Evolutionary conservation across 1,140 invertebrate species (phyloP).

Genomic region (Panagrolaimus sp.): DNA sequence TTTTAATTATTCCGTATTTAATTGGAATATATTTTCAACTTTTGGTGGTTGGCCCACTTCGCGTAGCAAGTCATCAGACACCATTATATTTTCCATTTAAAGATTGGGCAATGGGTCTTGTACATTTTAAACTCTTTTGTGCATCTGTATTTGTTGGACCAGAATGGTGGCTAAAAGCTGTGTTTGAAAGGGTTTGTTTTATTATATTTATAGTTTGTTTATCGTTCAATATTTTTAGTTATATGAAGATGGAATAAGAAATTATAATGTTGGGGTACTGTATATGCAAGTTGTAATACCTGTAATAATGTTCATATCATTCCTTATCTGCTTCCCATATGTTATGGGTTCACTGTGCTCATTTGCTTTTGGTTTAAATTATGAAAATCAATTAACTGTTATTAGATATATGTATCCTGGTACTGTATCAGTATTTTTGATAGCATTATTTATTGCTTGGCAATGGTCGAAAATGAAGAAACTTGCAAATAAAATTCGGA

Average conservation of each 20-base stretch:
- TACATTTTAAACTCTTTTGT: conserved; percentile 96
- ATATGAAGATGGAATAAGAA: conserved; percentile 78
- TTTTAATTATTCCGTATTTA: conserved; percentile 83
- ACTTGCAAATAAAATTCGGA: conserved; percentile 95
- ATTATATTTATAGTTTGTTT: background rate
- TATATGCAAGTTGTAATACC: conserved; percentile 78
- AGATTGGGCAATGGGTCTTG: conserved; percentile 67
- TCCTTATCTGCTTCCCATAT: conserved; percentile 46
- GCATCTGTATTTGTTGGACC: conserved; percentile 94
- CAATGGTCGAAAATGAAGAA: conserved; percentile 84
- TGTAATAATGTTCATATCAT: conserved; percentile 66
- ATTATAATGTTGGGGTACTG: conserved; percentile 82
- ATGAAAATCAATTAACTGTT: conserved; percentile 71
- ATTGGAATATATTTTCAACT: conserved; percentile 71
- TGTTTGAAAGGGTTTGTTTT: conserved; percentile 78
- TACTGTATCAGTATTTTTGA: conserved; percentile 69
- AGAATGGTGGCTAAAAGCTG: conserved; percentile 81
- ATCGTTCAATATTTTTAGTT: conserved; percentile 50
- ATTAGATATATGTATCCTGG: conserved; percentile 84
- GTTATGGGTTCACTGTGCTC: conserved; percentile 17
- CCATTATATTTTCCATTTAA: conserved; percentile 77
- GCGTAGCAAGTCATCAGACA: conserved; percentile 84
- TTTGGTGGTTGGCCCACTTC: conserved; percentile 80
- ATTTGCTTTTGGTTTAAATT: conserved; percentile 15
- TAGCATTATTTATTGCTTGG: conserved; percentile 68